A percentile compares a stretch with the other conserved stretches of the same genome.
These are phyloP conservation scores for Holothuria scabra DNA, from an alignment of 53 echinoderm and acorn worm species.

Conservation along the genomic window DNA sequence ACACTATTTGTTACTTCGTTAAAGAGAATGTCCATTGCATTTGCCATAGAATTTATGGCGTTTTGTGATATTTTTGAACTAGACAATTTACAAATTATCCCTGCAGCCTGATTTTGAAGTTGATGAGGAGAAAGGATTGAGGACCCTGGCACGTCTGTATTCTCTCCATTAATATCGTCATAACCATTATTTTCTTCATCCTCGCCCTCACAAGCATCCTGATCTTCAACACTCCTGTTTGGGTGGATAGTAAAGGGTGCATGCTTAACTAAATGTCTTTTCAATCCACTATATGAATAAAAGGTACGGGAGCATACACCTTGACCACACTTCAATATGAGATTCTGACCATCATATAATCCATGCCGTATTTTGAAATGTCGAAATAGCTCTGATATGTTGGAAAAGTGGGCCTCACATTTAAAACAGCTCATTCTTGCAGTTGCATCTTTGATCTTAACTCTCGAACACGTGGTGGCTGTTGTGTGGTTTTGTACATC, in stretches of 20 bases:
- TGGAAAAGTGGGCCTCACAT: neutral
- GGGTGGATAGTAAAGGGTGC: neutral
- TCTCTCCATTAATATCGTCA: neutral
- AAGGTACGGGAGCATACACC: slow-evolving; percentile 19
- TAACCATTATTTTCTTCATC: neutral
- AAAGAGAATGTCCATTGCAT: slow-evolving; percentile 33
- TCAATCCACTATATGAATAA: slow-evolving; percentile 39
- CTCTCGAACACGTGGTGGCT: slow-evolving; percentile 51
- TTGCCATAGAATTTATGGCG: slow-evolving; percentile 38
- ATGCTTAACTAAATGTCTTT: slow-evolving; percentile 19
- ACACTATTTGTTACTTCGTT: slow-evolving; percentile 51
- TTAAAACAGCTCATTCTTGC: slow-evolving; percentile 18
- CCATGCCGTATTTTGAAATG: neutral
- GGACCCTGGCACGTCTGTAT: neutral
- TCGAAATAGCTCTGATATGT: neutral
- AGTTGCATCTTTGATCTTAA: slow-evolving; percentile 41
- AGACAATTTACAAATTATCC: slow-evolving; percentile 33
- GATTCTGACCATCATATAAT: slow-evolving; percentile 34
- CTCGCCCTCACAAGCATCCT: neutral
- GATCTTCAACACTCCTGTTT: slow-evolving; percentile 18
- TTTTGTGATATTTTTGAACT: slow-evolving; percentile 39
- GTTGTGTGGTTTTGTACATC: slow-evolving; percentile 51
- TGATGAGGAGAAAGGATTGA: neutral
- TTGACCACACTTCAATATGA: slow-evolving; percentile 32
- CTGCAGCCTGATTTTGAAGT: slow-evolving; percentile 23